Evolutionary conservation across 2,888 invertebrate species (phyloP).

Genomic region (Callimorpha dominula): DNA sequence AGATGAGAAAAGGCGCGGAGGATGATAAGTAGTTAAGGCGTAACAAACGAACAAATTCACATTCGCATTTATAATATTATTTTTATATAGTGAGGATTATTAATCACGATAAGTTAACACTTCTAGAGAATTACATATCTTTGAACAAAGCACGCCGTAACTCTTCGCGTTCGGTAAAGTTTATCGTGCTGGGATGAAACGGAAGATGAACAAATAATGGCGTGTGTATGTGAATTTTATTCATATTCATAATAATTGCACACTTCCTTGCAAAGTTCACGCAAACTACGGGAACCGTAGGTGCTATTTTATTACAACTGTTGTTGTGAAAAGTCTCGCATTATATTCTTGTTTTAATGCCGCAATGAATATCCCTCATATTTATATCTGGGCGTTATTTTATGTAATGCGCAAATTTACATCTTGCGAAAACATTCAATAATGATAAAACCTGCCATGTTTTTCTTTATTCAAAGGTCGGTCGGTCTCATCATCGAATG

Average conservation of each 20-base stretch:
- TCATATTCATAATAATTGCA: constrained; percentile 53
- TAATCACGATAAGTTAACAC: background rate
- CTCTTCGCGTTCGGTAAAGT: constrained; percentile 61
- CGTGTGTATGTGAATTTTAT: constrained; percentile 54
- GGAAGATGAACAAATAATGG: constrained; percentile 63
- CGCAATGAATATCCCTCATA: background rate
- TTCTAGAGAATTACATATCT: constrained; percentile 33
- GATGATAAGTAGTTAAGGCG: too few species aligned
- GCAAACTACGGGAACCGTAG: constrained; percentile 5
- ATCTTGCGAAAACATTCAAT: too few species aligned
- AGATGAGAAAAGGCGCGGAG: too few species aligned
- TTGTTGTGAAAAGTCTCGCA: background rate
- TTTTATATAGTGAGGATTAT: background rate
- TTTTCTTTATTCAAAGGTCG: too few species aligned
- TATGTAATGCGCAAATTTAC: too few species aligned
- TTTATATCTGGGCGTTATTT: background rate
- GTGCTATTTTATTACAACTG: background rate
- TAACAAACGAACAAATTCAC: too few species aligned
- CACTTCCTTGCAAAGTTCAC: constrained; percentile 29
- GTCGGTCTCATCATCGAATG: too few species aligned
- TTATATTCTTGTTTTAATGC: background rate
- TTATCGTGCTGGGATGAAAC: constrained; percentile 59
- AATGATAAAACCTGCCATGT: too few species aligned
- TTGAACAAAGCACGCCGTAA: constrained; percentile 55
- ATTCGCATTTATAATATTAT: too few species aligned